Conservation (phyloP, 2,888 invertebrate genomes). For the Zaprionus bogoriensis region DNA sequence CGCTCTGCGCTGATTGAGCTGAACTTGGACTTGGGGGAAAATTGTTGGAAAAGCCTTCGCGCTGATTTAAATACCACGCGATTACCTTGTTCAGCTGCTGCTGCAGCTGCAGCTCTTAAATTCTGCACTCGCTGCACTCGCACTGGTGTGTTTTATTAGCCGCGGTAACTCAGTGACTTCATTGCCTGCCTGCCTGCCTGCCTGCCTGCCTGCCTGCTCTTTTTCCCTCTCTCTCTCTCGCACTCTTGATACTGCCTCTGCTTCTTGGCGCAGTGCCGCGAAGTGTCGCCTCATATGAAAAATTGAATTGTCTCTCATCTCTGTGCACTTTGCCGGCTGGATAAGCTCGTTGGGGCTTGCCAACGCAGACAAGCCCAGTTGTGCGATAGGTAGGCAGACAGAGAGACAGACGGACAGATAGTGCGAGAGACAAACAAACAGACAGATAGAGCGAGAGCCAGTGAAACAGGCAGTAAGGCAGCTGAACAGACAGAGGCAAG, state of each 20-base stretch:
- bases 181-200: background rate
- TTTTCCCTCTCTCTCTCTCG: background rate
- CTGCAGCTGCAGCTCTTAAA: background rate
- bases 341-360: constrained; percentile 40
- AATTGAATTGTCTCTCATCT: constrained; percentile 60
- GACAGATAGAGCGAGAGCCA: constrained; percentile 27
- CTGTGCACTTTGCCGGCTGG: constrained; percentile 35
- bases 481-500: no score
- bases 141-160: background rate
- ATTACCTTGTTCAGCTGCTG: background rate
- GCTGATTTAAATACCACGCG: no score
- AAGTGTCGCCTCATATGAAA: constrained; percentile 53
- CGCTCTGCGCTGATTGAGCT: background rate
- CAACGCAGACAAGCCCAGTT: no score
- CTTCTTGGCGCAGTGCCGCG: constrained; percentile 38
- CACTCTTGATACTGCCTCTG: background rate
- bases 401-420: constrained; percentile 2
- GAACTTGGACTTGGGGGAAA: no score
- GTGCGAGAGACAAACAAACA: constrained; percentile 31
- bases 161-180: background rate
- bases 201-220: background rate
- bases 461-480: no score
- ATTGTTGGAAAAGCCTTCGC: no score
- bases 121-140: background rate
- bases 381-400: constrained; percentile 35